Evolutionary conservation across 2,888 invertebrate species (phyloP).

Genomic region (Lepeophtheirus nordmannii): DNA sequence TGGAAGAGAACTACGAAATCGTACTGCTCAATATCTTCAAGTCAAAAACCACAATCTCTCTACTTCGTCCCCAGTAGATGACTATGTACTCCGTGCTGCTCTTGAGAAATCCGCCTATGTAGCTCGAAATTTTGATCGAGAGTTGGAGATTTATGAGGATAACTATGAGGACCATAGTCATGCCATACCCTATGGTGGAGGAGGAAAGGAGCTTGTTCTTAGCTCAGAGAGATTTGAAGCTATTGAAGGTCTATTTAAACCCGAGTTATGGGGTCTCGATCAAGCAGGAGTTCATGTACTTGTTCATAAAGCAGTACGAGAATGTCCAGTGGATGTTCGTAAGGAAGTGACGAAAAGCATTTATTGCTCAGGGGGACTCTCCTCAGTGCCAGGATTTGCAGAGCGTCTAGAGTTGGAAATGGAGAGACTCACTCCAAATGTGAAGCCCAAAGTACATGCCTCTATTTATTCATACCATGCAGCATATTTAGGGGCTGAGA

Average conservation of each 20-base stretch:
- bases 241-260: constrained; percentile 42
- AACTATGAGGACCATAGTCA: constrained; percentile 32
- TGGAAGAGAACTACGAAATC: constrained; percentile 38
- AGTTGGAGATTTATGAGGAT: constrained; percentile 33
- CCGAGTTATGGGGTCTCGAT: constrained; percentile 43
- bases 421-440: constrained; percentile 38
- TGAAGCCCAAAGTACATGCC: constrained; percentile 34
- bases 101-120: constrained; percentile 37
- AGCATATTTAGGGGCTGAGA: constrained; percentile 43
- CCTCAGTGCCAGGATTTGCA: constrained; percentile 42
- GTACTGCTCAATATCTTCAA: constrained; percentile 35
- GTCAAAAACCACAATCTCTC: constrained; percentile 32
- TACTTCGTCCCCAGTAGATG: constrained; percentile 33
- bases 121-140: constrained; percentile 36
- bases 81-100: constrained; percentile 37
- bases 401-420: constrained; percentile 42
- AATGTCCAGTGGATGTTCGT: constrained; percentile 44
- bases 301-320: constrained; percentile 40
- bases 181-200: constrained; percentile 30
- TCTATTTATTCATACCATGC: constrained; percentile 44
- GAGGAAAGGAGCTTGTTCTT: constrained; percentile 30
- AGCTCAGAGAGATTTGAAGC: constrained; percentile 31
- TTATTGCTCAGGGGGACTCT: constrained; percentile 42
- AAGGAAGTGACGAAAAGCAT: constrained; percentile 42
- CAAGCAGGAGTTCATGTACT: constrained; percentile 42